phyloP scores from a whole-genome alignment of 2,888 invertebrate species.

The Andrena chrysosceles region DNA sequence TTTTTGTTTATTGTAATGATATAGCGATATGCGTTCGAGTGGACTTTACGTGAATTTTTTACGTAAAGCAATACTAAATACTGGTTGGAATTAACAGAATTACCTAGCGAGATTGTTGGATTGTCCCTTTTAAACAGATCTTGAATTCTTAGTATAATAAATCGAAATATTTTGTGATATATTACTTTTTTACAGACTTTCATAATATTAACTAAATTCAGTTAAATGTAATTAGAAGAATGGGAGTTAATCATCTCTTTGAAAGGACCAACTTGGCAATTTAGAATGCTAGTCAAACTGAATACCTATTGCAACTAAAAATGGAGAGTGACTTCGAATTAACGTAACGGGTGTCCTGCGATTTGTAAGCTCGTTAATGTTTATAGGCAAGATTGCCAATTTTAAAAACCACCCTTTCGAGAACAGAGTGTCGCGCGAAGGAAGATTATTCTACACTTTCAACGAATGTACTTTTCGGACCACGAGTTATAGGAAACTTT shows the following conservation, averaged over 20 bases:
- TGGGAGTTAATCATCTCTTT: not conserved
- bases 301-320: not conserved
- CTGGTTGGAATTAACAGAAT: not conserved
- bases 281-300: slow-evolving; percentile 39
- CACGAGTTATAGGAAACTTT: not conserved
- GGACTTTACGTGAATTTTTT: not conserved
- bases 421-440: not conserved
- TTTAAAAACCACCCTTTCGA: not conserved
- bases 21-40: not conserved
- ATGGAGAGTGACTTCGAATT: not conserved
- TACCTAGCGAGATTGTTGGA: slow-evolving; percentile 13
- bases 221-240: slow-evolving; percentile 14
- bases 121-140: not conserved
- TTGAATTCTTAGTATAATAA: slow-evolving; percentile 7
- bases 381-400: not conserved
- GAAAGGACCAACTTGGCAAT: slow-evolving; percentile 8
- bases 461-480: not conserved
- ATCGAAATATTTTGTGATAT: slow-evolving; percentile 34
- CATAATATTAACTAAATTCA: slow-evolving; percentile 27
- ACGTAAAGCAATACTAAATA: not conserved
- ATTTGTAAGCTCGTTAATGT: slow-evolving; percentile 3
- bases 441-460: not conserved
- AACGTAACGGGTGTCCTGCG: not conserved
- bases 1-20: not conserved
- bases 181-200: slow-evolving; percentile 40